Conservation (phyloP, 2,113 vertebrate genomes). For the Peromyscus leucopus region DNA sequence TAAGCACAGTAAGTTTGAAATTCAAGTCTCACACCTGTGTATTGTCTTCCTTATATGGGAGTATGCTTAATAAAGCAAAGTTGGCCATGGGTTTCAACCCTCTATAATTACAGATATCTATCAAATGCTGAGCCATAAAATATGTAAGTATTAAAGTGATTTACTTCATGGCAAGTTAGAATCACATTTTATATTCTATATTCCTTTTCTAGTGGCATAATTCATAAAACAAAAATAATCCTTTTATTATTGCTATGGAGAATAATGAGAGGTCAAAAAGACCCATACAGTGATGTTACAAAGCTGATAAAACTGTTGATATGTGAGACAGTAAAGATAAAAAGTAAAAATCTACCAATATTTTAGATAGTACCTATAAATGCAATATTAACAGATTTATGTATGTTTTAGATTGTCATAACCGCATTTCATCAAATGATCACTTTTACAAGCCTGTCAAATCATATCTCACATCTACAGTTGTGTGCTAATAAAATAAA, state of each 20-base stretch:
- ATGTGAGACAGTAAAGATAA: not conserved
- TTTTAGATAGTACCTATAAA: not conserved
- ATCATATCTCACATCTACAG: not conserved
- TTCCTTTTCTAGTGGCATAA: constrained; percentile 29
- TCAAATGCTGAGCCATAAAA: constrained; percentile 46
- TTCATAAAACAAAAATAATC: constrained; percentile 3
- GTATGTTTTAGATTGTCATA: not conserved
- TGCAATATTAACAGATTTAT: constrained; percentile 2
- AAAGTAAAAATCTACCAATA: not conserved
- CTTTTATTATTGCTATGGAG: not conserved
- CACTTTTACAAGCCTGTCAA: not conserved
- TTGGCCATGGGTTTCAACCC: not conserved
- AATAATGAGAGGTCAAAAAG: not conserved
- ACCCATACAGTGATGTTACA: not conserved
- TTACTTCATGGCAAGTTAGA: constrained; percentile 17
- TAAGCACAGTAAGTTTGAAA: not conserved
- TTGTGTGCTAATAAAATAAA: constrained; percentile 13
- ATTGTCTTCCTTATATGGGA: not conserved
- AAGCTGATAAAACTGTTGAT: constrained; percentile 11
- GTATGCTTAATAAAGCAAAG: not conserved
- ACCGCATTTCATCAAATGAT: not conserved
- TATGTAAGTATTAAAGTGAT: constrained; percentile 53
- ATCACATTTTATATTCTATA: not conserved
- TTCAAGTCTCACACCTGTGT: not conserved
- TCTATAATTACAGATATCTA: constrained; percentile 26